A percentile compares a stretch with the other conserved stretches of the same genome.
Conservation (phyloP, 1,140 invertebrate species). For the Mactra quadrangularis region DNA sequence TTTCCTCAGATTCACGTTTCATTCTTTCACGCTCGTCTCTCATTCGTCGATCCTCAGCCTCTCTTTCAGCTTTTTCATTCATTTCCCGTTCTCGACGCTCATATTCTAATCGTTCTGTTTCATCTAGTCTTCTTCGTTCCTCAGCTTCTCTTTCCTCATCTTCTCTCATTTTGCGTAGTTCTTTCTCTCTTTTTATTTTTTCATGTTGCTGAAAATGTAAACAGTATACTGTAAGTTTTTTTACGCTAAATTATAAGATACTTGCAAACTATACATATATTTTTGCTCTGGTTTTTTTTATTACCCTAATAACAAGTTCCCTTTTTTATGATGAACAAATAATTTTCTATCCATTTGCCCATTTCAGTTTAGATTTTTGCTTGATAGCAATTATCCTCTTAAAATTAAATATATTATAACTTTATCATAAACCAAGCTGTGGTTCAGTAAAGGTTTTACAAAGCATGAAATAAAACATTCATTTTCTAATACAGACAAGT, state of each 20-base stretch:
- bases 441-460: too few relatives aligned
- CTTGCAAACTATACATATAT: background rate
- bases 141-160: conserved; percentile 26
- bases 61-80: conserved; percentile 32
- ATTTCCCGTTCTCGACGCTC: conserved; percentile 28
- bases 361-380: too few relatives aligned
- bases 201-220: conserved; percentile 61
- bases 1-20: conserved; percentile 47
- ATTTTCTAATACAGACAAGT: too few relatives aligned
- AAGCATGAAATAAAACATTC: too few relatives aligned
- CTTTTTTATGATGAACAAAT: too few relatives aligned
- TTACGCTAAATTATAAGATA: background rate
- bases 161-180: conserved; percentile 44
- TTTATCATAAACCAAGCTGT: too few relatives aligned
- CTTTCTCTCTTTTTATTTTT: conserved; percentile 51
- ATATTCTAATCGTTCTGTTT: conserved; percentile 33
- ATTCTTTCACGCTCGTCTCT: conserved; percentile 48
- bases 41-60: conserved; percentile 34
- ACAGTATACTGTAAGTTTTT: background rate
- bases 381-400: too few relatives aligned
- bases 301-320: too few relatives aligned
- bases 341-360: too few relatives aligned
- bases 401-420: too few relatives aligned
- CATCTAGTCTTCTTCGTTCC: conserved; percentile 17
- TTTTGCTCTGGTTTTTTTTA: background rate